A percentile compares a stretch with the other conserved stretches of the same genome.
Evolutionary conservation across 1,140 invertebrate genomes (phyloP).

Genomic region (Drosophila sturtevanti): DNA sequence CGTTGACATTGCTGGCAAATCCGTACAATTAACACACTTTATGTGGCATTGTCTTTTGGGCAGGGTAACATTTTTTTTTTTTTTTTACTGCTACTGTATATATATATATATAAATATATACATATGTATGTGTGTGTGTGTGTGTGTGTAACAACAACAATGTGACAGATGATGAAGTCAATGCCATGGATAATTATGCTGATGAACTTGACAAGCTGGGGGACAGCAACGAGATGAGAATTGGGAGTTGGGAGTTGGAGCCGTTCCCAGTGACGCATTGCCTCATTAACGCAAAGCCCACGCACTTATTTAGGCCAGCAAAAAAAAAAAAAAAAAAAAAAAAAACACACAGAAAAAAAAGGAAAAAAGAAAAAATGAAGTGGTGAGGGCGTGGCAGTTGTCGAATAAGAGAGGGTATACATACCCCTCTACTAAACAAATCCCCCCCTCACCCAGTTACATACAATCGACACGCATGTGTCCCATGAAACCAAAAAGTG

Average conservation of each 20-base stretch:
- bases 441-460: neutral
- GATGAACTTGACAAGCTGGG: conserved; percentile 66
- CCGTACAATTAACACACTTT: conserved; percentile 77
- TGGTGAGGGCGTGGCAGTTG: neutral
- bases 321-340: neutral
- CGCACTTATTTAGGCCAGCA: conserved; percentile 51
- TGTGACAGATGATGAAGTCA: conserved; percentile 71
- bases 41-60: conserved; percentile 52
- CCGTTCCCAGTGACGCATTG: conserved; percentile 68
- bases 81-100: conserved; percentile 11
- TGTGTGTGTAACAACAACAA: conserved; percentile 38
- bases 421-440: neutral
- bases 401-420: neutral
- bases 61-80: neutral
- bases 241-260: neutral
- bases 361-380: too few relatives aligned
- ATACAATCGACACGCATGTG: conserved; percentile 70
- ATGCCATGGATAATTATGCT: conserved; percentile 74
- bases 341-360: too few relatives aligned
- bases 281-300: conserved; percentile 74
- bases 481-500: conserved; percentile 60
- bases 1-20: conserved; percentile 48
- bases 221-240: neutral
- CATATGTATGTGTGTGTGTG: neutral
- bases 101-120: neutral